Conservation (phyloP, 1,140 invertebrate genomes). For the Pseudomyrmex concolor region DNA sequence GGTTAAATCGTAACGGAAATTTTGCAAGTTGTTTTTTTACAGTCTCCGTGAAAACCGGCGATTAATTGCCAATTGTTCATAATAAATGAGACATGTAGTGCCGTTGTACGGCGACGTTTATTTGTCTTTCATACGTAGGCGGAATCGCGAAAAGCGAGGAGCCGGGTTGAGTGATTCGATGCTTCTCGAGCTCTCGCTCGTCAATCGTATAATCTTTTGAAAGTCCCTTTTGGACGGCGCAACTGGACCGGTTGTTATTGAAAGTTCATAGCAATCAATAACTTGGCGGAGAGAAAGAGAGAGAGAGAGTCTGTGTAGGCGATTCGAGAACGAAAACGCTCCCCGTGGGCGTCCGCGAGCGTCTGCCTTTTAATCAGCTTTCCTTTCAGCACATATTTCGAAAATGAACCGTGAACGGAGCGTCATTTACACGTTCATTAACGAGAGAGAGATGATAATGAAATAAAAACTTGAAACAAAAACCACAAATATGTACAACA, state of each 20-base stretch:
- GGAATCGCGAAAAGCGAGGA: background rate
- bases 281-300: background rate
- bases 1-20: slow-evolving; percentile 21
- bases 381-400: slow-evolving; percentile 1
- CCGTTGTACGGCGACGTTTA: background rate
- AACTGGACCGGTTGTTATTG: slow-evolving; percentile 43
- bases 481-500: too few species aligned
- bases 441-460: background rate
- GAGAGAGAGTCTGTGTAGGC: background rate
- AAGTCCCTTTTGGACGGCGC: slow-evolving; percentile 18
- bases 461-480: background rate
- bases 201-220: slow-evolving; percentile 56
- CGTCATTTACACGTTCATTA: background rate
- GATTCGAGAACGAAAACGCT: slow-evolving; percentile 3
- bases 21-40: background rate
- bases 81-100: slow-evolving; percentile 32
- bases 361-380: slow-evolving; percentile 15
- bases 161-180: slow-evolving; percentile 35
- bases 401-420: background rate
- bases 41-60: background rate
- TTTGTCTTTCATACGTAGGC: slow-evolving; percentile 6
- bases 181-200: slow-evolving; percentile 13
- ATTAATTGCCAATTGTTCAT: slow-evolving; percentile 32
- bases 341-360: background rate
- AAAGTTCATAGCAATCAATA: slow-evolving; percentile 57